phyloP scores from a whole-genome alignment of 1,140 invertebrate species.

The Euwallacea similis region DNA sequence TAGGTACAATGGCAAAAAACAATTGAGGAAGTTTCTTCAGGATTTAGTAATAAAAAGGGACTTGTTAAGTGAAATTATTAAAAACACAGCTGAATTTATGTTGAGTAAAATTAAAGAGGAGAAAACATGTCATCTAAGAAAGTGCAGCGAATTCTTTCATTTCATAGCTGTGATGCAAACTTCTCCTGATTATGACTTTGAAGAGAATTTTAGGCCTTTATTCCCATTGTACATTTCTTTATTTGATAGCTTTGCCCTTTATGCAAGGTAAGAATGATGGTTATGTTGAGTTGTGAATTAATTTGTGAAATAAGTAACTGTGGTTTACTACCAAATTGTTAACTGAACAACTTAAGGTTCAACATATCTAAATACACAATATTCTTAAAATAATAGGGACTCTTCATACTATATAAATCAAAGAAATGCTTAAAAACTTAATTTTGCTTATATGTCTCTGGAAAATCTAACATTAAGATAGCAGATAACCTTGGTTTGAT shows the following conservation, averaged over 20 bases:
- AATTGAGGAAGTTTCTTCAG: slow-evolving; percentile 40
- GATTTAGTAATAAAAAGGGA: slow-evolving; percentile 33
- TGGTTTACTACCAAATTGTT: too few species aligned
- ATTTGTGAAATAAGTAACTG: too few species aligned
- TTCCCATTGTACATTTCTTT: slow-evolving; percentile 38
- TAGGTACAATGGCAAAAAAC: slow-evolving; percentile 36
- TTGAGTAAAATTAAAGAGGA: slow-evolving; percentile 54
- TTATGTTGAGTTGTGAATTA: neutral
- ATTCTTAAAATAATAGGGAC: too few species aligned
- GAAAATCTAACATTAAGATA: too few species aligned
- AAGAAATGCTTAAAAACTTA: too few species aligned
- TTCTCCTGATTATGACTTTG: slow-evolving; percentile 29
- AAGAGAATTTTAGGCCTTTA: slow-evolving; percentile 26
- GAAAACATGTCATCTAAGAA: slow-evolving; percentile 37
- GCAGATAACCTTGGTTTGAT: too few species aligned
- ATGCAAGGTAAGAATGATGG: slow-evolving; percentile 32
- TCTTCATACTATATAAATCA: too few species aligned
- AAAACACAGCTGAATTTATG: slow-evolving; percentile 21
- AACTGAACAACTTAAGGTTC: too few species aligned
- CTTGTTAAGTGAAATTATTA: slow-evolving; percentile 32
- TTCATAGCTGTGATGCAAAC: slow-evolving; percentile 38
- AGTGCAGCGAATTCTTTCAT: slow-evolving; percentile 37
- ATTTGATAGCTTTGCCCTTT: slow-evolving; percentile 33
- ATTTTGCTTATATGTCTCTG: too few species aligned
- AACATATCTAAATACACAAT: too few species aligned